These are phyloP conservation scores for Sebastes baramenuke DNA, from an alignment of 2,797 vertebrate genomes.

Conservation along the genomic window DNA sequence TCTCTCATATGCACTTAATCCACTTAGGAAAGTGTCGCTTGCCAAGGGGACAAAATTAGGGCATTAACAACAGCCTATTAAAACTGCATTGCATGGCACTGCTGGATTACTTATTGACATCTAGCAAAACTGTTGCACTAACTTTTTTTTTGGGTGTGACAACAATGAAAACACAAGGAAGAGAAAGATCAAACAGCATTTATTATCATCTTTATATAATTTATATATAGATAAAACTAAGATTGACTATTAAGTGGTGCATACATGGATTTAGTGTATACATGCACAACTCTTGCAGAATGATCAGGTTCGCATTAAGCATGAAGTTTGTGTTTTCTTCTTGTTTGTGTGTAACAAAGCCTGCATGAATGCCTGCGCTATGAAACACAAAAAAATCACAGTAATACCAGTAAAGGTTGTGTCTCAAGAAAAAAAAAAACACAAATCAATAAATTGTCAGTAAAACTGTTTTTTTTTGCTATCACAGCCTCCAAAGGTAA, in stretches of 20 bases:
- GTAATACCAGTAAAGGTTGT: constrained; percentile 67
- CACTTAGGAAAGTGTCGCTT: constrained; percentile 22
- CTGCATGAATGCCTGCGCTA: constrained; percentile 49
- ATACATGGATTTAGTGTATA: constrained; percentile 65
- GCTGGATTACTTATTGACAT: constrained; percentile 32
- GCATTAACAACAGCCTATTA: constrained; percentile 35
- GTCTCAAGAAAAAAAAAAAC: constrained; percentile 20
- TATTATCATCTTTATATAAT: constrained; percentile 74
- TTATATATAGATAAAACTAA: constrained; percentile 75
- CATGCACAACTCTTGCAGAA: constrained; percentile 73
- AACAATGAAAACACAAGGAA: constrained; percentile 51
- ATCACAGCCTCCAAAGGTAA: neutral
- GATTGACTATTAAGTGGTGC: constrained; percentile 64
- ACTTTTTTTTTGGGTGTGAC: neutral
- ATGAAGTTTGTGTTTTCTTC: constrained; percentile 35
- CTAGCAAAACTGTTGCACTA: constrained; percentile 10
- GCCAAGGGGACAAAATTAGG: constrained; percentile 28
- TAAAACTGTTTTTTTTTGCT: neutral
- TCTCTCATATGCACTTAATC: constrained; percentile 12
- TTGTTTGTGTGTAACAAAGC: constrained; percentile 47
- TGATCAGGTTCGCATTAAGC: constrained; percentile 36
- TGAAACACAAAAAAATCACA: constrained; percentile 69
- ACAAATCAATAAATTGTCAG: constrained; percentile 1
- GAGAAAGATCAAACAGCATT: constrained; percentile 64
- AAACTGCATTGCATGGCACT: constrained; percentile 11